Evolutionary conservation across 2,797 vertebrate species (phyloP).

Genomic region (Acomys russatus): DNA sequence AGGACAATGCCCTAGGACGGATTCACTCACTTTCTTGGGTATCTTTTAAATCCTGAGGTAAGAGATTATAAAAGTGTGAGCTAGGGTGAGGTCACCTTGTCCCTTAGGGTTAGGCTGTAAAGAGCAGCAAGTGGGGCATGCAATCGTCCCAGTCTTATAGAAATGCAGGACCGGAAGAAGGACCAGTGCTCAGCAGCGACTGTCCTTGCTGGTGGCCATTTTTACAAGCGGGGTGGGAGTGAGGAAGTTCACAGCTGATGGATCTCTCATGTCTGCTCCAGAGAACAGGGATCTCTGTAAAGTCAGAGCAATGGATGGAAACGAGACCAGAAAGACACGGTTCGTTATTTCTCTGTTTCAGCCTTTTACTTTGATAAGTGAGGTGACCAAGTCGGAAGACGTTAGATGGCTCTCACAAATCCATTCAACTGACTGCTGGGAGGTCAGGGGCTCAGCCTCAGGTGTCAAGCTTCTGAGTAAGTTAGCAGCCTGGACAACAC

Average conservation of each 20-base stretch:
- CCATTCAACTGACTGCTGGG: background rate
- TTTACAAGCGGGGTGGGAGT: background rate
- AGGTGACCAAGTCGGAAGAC: background rate
- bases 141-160: background rate
- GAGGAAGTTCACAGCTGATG: background rate
- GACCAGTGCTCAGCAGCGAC: background rate
- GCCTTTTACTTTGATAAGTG: slow-evolving; percentile 60
- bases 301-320: slow-evolving; percentile 3
- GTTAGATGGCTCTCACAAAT: slow-evolving; percentile 5
- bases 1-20: background rate
- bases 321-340: background rate
- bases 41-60: background rate
- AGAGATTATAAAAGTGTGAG: background rate
- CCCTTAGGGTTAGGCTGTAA: background rate
- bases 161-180: background rate
- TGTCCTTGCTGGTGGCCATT: background rate
- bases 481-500: background rate
- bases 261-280: background rate
- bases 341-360: slow-evolving; percentile 59
- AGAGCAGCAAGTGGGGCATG: background rate
- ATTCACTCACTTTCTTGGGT: background rate
- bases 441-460: background rate
- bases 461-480: background rate
- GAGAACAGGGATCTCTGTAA: slow-evolving; percentile 23
- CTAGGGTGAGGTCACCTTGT: background rate